Evolutionary conservation across 2,888 invertebrate species (phyloP).

Genomic region (Heliconius aoede): DNA sequence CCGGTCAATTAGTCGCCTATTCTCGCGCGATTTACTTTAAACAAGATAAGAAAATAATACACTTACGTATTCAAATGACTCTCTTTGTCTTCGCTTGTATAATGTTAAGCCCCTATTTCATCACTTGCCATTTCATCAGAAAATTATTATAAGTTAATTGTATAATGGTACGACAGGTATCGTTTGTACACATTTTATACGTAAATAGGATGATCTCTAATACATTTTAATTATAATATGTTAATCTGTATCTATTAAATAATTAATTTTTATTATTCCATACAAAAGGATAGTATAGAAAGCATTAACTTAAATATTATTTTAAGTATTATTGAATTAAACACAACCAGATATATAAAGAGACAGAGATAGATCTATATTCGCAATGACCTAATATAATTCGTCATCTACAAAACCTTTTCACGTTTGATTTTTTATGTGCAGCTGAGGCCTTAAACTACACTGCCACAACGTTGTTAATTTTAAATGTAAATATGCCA

Average conservation of each 20-base stretch:
- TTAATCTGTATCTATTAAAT: neutral
- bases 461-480: neutral
- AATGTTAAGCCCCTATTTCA: slow-evolving; percentile 39
- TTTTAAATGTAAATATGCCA: slow-evolving; percentile 16
- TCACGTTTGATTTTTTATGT: slow-evolving; percentile 20
- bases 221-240: neutral
- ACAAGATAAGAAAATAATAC: slow-evolving; percentile 68
- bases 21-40: slow-evolving; percentile 63
- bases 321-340: neutral
- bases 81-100: slow-evolving; percentile 61
- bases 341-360: neutral
- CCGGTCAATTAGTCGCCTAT: slow-evolving; percentile 66
- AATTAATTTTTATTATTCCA: neutral
- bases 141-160: slow-evolving; percentile 26
- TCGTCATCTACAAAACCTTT: slow-evolving; percentile 28
- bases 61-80: slow-evolving; percentile 75
- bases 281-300: neutral
- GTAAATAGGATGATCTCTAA: slow-evolving; percentile 15
- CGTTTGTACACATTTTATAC: slow-evolving; percentile 6
- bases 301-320: neutral
- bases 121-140: slow-evolving; percentile 38
- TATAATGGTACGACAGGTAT: slow-evolving; percentile 27
- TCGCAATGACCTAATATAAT: slow-evolving; percentile 32
- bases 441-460: neutral
- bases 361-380: neutral